A percentile compares a stretch with the other conserved stretches of the same genome.
Conservation (phyloP, 2,888 invertebrate genomes). For the Ophraella communa region DNA sequence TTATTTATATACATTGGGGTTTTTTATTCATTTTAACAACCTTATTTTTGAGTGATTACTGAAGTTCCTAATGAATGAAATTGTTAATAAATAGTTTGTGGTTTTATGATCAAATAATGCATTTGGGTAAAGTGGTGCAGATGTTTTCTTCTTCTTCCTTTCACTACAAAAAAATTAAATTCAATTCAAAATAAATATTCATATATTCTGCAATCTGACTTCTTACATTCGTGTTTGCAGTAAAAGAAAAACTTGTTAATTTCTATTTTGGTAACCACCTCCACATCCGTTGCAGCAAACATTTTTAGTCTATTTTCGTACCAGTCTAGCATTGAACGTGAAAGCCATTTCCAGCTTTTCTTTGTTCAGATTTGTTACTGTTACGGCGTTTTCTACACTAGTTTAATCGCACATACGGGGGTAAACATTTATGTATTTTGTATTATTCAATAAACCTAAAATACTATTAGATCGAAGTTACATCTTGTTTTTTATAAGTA, state of each 20-base stretch:
- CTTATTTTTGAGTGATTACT: no score
- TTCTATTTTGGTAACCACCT: conserved; percentile 48
- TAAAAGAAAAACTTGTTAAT: conserved; percentile 24
- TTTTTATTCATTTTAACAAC: no score
- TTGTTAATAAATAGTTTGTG: no score
- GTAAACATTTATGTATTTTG: neutral
- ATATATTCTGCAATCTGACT: neutral
- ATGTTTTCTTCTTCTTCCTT: no score
- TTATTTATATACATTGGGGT: no score
- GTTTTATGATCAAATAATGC: no score
- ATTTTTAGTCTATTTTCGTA: conserved; percentile 41
- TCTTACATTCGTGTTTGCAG: conserved; percentile 7
- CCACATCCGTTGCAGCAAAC: conserved; percentile 41
- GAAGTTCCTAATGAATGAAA: no score
- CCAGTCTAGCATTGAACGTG: conserved; percentile 38
- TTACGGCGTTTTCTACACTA: conserved; percentile 1
- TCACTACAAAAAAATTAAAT: neutral
- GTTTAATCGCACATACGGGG: neutral
- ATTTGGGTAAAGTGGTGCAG: no score
- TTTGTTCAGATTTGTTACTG: conserved; percentile 30
- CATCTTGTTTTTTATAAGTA: no score
- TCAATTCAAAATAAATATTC: neutral
- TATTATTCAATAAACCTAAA: no score
- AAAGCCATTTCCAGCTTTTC: conserved; percentile 36
- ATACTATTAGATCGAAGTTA: no score